These are phyloP conservation scores for Habropoda laboriosa DNA, from an alignment of 1,140 invertebrate genomes.

Conservation along the genomic window DNA sequence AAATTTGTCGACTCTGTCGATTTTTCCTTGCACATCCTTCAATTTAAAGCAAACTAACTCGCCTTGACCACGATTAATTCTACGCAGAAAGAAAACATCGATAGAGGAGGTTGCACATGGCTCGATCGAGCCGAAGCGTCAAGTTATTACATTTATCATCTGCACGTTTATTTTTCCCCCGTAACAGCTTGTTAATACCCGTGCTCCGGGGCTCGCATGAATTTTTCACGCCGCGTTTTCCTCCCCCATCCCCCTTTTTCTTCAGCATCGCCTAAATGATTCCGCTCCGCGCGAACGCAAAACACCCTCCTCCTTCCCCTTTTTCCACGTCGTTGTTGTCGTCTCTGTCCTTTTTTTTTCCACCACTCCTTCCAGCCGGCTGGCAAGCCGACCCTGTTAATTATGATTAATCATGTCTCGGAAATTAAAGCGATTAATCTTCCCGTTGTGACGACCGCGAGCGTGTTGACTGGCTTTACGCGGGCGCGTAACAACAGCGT, in stretches of 20 bases:
- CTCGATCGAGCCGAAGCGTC: background rate
- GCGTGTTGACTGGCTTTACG: slow-evolving; percentile 7
- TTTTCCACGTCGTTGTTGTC: too few species aligned
- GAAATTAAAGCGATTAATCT: slow-evolving; percentile 81
- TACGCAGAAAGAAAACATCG: background rate
- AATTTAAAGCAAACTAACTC: background rate
- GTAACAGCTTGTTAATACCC: slow-evolving; percentile 47
- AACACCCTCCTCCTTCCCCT: background rate
- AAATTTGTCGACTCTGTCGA: too few species aligned
- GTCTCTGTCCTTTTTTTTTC: slow-evolving; percentile 42
- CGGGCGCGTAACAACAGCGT: background rate
- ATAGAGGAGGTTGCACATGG: background rate
- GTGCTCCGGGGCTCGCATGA: slow-evolving; percentile 13
- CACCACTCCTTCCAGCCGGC: slow-evolving; percentile 3
- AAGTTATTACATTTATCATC: slow-evolving; percentile 37
- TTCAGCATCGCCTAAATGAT: slow-evolving; percentile 18
- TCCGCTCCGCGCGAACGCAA: background rate
- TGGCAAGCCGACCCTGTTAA: slow-evolving; percentile 73
- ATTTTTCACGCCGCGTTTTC: slow-evolving; percentile 14
- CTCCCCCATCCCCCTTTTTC: too few species aligned
- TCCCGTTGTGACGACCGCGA: slow-evolving; percentile 63
- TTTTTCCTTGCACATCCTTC: too few species aligned
- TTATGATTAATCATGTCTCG: slow-evolving; percentile 80
- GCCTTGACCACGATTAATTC: background rate
- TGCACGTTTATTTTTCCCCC: slow-evolving; percentile 25